Evolutionary conservation across 2,888 invertebrate genomes (phyloP).

Genomic region (Carcina quercana): DNA sequence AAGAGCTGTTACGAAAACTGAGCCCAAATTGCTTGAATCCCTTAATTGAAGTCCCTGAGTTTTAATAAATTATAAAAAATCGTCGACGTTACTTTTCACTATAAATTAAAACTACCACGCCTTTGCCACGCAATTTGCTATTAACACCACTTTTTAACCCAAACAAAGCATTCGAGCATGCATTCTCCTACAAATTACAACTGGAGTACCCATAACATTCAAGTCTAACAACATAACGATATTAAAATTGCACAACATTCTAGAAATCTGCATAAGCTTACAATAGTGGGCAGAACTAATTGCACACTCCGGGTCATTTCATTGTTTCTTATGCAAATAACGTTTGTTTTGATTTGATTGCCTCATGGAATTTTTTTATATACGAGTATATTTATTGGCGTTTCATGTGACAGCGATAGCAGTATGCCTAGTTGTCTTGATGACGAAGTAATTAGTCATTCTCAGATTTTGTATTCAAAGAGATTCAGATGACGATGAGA

Average conservation of each 20-base stretch:
- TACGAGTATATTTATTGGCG: neutral
- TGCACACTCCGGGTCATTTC: neutral
- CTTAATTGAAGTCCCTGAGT: no score
- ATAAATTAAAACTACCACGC: neutral
- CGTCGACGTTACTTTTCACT: neutral
- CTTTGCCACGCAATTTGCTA: slow-evolving; percentile 1
- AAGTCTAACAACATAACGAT: neutral
- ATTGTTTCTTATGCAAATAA: neutral
- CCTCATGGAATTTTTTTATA: neutral
- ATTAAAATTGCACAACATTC: neutral
- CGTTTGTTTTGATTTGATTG: neutral
- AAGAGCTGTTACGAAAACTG: no score
- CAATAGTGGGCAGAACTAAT: neutral
- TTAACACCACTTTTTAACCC: neutral
- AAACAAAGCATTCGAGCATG: neutral
- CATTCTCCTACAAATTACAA: neutral
- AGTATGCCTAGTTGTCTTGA: no score
- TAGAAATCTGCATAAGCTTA: neutral
- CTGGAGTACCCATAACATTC: neutral
- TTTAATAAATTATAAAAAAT: neutral
- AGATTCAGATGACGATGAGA: neutral
- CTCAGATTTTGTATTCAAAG: neutral
- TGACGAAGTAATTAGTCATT: no score
- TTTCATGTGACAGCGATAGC: neutral
- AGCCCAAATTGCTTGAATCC: no score